Evolutionary conservation across 2,888 invertebrate species (phyloP).

Genomic region (Chouioia cunea): DNA sequence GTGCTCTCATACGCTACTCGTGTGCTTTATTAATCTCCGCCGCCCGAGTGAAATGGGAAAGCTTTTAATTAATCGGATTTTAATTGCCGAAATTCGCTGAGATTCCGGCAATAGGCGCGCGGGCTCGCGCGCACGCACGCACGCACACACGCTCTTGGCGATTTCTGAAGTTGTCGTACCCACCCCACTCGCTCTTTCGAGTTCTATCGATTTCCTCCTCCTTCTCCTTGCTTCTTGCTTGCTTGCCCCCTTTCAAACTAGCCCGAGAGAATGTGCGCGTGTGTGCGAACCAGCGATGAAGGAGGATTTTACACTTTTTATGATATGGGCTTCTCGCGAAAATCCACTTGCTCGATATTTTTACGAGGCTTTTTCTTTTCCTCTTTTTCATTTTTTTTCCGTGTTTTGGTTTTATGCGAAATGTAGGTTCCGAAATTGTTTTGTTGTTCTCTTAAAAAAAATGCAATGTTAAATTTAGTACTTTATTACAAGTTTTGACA

Average conservation of each 20-base stretch:
- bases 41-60: not conserved
- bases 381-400: too few relatives aligned
- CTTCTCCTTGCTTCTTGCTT: not conserved
- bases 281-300: not conserved
- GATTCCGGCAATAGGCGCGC: not conserved
- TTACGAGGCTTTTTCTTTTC: too few relatives aligned
- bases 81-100: constrained; percentile 40
- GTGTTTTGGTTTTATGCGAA: too few relatives aligned
- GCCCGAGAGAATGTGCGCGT: not conserved
- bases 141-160: too few relatives aligned
- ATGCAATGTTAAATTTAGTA: too few relatives aligned
- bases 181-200: not conserved
- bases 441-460: too few relatives aligned
- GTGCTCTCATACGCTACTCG: not conserved
- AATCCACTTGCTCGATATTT: too few relatives aligned
- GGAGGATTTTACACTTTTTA: constrained; percentile 26
- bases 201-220: not conserved
- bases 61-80: constrained; percentile 51
- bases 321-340: constrained; percentile 32
- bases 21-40: constrained; percentile 22
- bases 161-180: constrained; percentile 30
- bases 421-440: too few relatives aligned
- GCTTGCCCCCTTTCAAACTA: too few relatives aligned
- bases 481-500: too few relatives aligned
- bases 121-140: too few relatives aligned